phyloP scores from a whole-genome alignment of 2,888 invertebrate genomes.

The Aleiodes leptofemur region DNA sequence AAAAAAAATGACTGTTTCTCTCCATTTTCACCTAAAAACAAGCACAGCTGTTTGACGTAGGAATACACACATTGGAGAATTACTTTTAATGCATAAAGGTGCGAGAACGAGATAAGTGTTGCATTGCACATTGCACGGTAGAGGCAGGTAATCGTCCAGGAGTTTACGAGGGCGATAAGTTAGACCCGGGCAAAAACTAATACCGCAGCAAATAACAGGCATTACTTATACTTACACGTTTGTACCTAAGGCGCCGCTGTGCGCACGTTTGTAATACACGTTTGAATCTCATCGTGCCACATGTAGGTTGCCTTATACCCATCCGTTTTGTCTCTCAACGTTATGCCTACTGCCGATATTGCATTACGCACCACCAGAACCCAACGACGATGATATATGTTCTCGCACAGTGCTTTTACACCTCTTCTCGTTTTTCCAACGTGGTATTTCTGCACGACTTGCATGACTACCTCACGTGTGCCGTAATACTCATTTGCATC shows the following conservation, averaged over 20 bases:
- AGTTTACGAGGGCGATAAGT: slow-evolving; percentile 69
- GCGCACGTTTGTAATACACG: not conserved
- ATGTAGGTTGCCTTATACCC: not conserved
- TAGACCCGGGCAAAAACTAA: slow-evolving; percentile 67
- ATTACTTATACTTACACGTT: slow-evolving; percentile 66
- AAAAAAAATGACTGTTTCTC: too few species aligned
- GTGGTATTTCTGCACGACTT: not conserved
- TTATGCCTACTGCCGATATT: slow-evolving; percentile 2
- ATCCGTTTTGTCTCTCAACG: not conserved
- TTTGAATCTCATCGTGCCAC: not conserved
- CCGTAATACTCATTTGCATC: slow-evolving; percentile 16
- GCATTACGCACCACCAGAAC: slow-evolving; percentile 1
- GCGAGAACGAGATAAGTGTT: slow-evolving; percentile 25
- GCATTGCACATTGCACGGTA: slow-evolving; percentile 52
- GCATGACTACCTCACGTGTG: slow-evolving; percentile 21
- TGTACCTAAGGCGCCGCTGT: slow-evolving; percentile 38
- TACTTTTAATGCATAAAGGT: not conserved
- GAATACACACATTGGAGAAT: not conserved
- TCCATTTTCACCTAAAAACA: too few species aligned
- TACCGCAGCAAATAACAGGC: slow-evolving; percentile 68
- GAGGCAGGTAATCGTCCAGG: slow-evolving; percentile 66
- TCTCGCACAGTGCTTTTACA: slow-evolving; percentile 16
- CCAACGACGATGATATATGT: slow-evolving; percentile 17
- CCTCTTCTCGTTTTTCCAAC: slow-evolving; percentile 5
- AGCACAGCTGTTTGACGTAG: too few species aligned